Base-by-base conservation (phyloP, 2,888 invertebrate genomes). In the Hyposoter didymator region DNA sequence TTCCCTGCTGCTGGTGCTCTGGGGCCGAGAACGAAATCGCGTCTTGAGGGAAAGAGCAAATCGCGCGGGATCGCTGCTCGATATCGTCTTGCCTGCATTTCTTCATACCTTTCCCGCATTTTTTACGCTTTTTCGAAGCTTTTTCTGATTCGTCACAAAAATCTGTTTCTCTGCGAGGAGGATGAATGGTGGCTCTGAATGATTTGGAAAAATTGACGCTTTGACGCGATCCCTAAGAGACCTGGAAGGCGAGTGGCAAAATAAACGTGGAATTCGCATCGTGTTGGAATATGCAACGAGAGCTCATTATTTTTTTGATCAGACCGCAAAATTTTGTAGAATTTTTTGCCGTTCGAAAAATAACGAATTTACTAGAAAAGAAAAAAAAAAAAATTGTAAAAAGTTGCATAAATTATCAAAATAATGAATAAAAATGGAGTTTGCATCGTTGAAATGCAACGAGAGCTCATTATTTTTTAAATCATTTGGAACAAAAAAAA, bases 1-100 rank as follows among this genome's bases (percentile, higher is more conserved):
- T 92, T 91, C 88, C 90, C 87, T 82, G 87, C 73, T 78, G 67
- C 72, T 78, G 66, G 62, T 81, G 80, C 66, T 43, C 72, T 78
- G 66, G 62, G 78, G 80, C 66, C 49, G 69, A 67, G 55, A 78
- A 82, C 66, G 72, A 70, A 67, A 83, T 73, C 73, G 32, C 73
- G 32, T 78, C 78, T 78, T 76, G 72, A 52, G 7, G 28, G 45
- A 64, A 69, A 64, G 45, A 79, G 79, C n/a, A n/a, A n/a, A 85
- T 85, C 79, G 39, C 79, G 39, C 79, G 76, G 73, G 80, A 55
- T 22, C 28, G 76, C 66, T 64, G 79, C 64, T 85, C 85, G 83
- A 85, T 85, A 83, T 62, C 72, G 49, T 59, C 28, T 19, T 66
- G 52, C 45, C 52, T 28, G 52, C 47, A 64, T 19, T 28, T 66